Evolutionary conservation across 2,797 vertebrate genomes (phyloP).

Genomic region (Ara ararauna): DNA sequence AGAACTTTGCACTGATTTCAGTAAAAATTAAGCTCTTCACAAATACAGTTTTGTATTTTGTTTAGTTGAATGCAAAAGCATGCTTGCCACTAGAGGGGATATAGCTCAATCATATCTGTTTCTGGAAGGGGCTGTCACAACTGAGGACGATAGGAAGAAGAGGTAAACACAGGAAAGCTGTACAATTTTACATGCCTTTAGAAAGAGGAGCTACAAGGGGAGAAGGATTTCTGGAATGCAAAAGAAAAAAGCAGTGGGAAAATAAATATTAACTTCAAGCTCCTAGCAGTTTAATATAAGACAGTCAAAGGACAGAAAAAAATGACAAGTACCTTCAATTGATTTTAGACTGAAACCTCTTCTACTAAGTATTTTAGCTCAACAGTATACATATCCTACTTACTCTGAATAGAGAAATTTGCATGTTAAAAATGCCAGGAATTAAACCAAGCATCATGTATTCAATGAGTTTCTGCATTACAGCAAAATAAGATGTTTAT

Average conservation of each 20-base stretch:
- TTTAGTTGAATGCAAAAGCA: not conserved
- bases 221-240: not conserved
- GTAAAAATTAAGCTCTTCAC: not conserved
- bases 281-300: not conserved
- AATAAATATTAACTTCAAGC: not conserved
- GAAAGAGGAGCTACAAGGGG: not conserved
- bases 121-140: not conserved
- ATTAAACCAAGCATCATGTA: slow-evolving; percentile 21
- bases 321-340: not conserved
- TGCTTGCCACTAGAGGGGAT: slow-evolving; percentile 28
- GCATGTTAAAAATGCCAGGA: not conserved
- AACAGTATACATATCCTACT: not conserved
- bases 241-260: not conserved
- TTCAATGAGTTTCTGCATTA: slow-evolving; percentile 17
- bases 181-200: not conserved
- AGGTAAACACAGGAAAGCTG: not conserved
- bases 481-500: slow-evolving; percentile 17
- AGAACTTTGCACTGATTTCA: not conserved
- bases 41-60: not conserved
- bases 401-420: not conserved
- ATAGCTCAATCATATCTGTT: not conserved
- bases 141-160: not conserved
- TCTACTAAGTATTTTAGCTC: slow-evolving; percentile 3
- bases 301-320: not conserved
- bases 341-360: slow-evolving; percentile 5